phyloP scores from a whole-genome alignment of 1,140 invertebrate genomes.

The Drosophila takahashii region DNA sequence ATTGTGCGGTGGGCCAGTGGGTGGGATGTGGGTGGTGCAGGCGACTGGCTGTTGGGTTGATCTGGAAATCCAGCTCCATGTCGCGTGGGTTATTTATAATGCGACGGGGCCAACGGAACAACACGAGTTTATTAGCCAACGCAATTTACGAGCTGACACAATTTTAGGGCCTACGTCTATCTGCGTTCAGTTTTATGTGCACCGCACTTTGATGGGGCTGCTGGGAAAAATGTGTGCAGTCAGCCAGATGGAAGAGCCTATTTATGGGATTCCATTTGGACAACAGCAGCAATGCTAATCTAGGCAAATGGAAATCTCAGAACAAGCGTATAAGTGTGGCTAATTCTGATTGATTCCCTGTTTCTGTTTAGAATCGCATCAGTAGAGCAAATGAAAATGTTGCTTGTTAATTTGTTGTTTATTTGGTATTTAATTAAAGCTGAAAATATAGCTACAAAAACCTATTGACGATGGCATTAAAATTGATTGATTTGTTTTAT shows the following conservation, averaged over 20 bases:
- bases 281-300: constrained; percentile 13
- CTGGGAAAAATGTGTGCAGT: constrained; percentile 24
- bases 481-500: not conserved
- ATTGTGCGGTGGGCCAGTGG: constrained; percentile 9
- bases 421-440: not conserved
- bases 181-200: constrained; percentile 15
- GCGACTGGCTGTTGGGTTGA: constrained; percentile 2
- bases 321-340: not conserved
- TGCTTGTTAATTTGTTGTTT: too few species aligned
- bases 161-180: constrained; percentile 20
- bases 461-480: too few species aligned
- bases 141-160: constrained; percentile 48
- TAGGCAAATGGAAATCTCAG: constrained; percentile 16
- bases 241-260: constrained; percentile 4
- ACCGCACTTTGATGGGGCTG: not conserved
- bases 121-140: constrained; percentile 50
- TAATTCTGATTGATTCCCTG: constrained; percentile 3
- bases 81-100: constrained; percentile 68
- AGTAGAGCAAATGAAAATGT: too few species aligned
- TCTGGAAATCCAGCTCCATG: constrained; percentile 11
- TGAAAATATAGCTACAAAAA: too few species aligned
- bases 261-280: constrained; percentile 20
- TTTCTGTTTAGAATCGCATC: too few species aligned
- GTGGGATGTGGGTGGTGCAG: constrained; percentile 1
- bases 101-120: constrained; percentile 50